Evolutionary conservation across 2,888 invertebrate species (phyloP).

Genomic region (Archips xylosteana): DNA sequence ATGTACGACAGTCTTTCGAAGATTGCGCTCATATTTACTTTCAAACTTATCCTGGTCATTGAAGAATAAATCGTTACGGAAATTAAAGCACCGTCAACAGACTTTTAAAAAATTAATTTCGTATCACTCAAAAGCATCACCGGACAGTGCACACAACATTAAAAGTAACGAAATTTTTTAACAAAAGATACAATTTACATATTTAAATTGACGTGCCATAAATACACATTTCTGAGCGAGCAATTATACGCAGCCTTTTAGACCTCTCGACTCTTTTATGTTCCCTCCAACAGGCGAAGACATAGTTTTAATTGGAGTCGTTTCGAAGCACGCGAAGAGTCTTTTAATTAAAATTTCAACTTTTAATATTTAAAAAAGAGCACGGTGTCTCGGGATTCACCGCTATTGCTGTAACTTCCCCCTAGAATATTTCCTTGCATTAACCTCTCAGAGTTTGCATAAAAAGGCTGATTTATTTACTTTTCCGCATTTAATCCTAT

Average conservation of each 20-base stretch:
- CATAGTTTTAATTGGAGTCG: constrained; percentile 83
- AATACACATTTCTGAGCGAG: constrained; percentile 64
- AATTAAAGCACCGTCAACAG: not conserved
- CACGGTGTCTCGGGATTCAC: constrained; percentile 59
- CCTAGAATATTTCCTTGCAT: constrained; percentile 51
- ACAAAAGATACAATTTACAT: constrained; percentile 43
- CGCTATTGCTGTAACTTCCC: constrained; percentile 59
- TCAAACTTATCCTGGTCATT: constrained; percentile 2
- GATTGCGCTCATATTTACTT: constrained; percentile 24
- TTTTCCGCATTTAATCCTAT: constrained; percentile 42
- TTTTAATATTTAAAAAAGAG: constrained; percentile 71
- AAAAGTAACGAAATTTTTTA: constrained; percentile 24
- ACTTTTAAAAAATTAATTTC: not conserved
- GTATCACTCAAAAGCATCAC: not conserved
- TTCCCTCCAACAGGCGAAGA: constrained; percentile 68
- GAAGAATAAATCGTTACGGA: not conserved
- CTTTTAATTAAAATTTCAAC: constrained; percentile 79
- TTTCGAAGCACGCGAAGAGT: constrained; percentile 73
- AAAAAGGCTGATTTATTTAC: constrained; percentile 47
- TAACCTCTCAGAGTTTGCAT: constrained; percentile 48
- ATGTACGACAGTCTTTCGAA: constrained; percentile 20
- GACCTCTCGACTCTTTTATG: constrained; percentile 72
- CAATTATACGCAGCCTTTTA: constrained; percentile 72
- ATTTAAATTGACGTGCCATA: constrained; percentile 66
- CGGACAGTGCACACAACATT: not conserved